Percentiles rank a stretch among this genome's conserved stretches.
phyloP scores from a whole-genome alignment of 2,888 invertebrate genomes.

The Idaea biselata region DNA sequence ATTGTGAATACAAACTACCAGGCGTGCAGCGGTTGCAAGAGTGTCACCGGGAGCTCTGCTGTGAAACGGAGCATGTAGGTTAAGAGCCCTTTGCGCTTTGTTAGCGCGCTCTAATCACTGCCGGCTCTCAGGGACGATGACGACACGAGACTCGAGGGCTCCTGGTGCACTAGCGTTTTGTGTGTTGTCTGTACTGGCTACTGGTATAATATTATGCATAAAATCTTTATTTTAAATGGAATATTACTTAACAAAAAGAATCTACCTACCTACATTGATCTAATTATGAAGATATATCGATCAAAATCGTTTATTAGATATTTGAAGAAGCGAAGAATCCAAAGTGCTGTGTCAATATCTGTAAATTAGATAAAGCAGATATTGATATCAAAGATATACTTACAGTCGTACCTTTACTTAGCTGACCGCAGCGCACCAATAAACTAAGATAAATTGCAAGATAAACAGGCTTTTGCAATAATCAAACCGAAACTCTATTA shows the following conservation, averaged over 20 bases:
- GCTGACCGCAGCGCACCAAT: slow-evolving; percentile 29
- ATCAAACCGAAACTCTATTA: slow-evolving; percentile 32
- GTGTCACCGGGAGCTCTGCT: slow-evolving; percentile 44
- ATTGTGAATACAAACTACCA: slow-evolving; percentile 45
- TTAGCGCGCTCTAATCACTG: slow-evolving; percentile 80
- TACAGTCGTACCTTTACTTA: slow-evolving; percentile 13
- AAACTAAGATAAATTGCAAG: slow-evolving; percentile 33
- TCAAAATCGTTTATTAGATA: background rate
- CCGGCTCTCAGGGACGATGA: slow-evolving; percentile 52
- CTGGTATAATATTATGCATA: background rate
- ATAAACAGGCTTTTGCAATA: slow-evolving; percentile 35
- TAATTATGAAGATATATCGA: background rate
- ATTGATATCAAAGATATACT: slow-evolving; percentile 13
- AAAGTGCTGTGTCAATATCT: background rate
- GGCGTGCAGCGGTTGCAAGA: slow-evolving; percentile 55
- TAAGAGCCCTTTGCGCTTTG: slow-evolving; percentile 75
- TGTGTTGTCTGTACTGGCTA: slow-evolving; percentile 45
- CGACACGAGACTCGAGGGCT: slow-evolving; percentile 66
- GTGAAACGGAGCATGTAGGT: slow-evolving; percentile 79
- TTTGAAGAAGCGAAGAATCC: background rate
- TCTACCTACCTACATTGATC: background rate
- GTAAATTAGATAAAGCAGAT: background rate
- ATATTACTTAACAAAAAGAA: too few species aligned
- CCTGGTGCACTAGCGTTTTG: slow-evolving; percentile 74
- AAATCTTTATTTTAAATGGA: too few species aligned